Evolutionary conservation across 2,113 vertebrate species (phyloP).

Genomic region (Leucopsar rothschildi): DNA sequence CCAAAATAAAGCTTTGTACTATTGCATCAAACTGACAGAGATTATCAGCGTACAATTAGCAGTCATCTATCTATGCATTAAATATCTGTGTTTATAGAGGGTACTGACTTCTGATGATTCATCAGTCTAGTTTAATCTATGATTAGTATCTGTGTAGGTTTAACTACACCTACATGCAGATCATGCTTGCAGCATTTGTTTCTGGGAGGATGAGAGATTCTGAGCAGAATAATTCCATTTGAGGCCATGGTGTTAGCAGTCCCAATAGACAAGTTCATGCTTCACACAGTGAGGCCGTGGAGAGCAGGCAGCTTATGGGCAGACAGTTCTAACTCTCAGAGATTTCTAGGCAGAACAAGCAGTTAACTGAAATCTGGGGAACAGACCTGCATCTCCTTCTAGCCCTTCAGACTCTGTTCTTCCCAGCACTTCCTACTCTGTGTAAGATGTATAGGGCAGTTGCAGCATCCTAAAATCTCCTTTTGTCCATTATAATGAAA

Average conservation of each 20-base stretch:
- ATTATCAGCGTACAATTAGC: background rate
- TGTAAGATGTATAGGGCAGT: background rate
- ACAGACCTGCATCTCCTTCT: background rate
- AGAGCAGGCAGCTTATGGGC: background rate
- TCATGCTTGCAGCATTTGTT: background rate
- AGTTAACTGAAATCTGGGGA: background rate
- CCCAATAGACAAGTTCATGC: background rate
- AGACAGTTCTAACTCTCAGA: background rate
- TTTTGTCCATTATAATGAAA: background rate
- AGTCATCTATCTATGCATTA: background rate
- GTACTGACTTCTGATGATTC: background rate
- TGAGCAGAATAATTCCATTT: background rate
- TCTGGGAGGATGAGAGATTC: background rate
- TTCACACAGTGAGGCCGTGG: background rate
- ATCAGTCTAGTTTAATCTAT: background rate
- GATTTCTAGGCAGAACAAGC: background rate
- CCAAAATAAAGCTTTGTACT: background rate
- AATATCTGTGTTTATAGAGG: background rate
- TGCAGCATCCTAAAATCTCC: conserved; percentile 1
- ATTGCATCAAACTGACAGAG: background rate
- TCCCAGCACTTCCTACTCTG: background rate
- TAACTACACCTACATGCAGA: background rate
- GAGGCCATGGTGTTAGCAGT: background rate
- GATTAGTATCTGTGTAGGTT: background rate
- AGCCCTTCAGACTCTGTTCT: background rate